phyloP scores from a whole-genome alignment of 1,140 invertebrate genomes.

The Orussus abietinus region DNA sequence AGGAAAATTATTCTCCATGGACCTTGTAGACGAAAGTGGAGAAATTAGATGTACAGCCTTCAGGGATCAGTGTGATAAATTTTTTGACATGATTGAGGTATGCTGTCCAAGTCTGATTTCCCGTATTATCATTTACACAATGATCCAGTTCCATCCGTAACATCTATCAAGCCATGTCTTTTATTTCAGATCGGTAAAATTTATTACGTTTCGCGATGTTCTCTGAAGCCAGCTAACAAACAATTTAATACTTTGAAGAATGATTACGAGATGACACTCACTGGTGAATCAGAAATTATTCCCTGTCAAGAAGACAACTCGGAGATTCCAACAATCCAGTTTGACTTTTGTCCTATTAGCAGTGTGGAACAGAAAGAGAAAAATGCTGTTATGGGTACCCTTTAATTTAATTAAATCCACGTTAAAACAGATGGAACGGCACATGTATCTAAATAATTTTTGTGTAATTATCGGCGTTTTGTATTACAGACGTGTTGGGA shows the following conservation, averaged over 20 bases:
- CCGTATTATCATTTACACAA: too few relatives aligned
- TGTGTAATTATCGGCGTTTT: too few relatives aligned
- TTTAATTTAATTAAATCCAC: too few relatives aligned
- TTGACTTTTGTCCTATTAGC: slow-evolving; percentile 76
- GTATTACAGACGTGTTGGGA: slow-evolving; percentile 82
- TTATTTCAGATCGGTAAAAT: slow-evolving; percentile 71
- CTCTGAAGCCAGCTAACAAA: slow-evolving; percentile 89
- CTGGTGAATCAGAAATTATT: slow-evolving; percentile 72
- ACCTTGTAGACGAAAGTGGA: slow-evolving; percentile 88
- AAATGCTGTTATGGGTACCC: slow-evolving; percentile 69
- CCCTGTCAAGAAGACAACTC: slow-evolving; percentile 61
- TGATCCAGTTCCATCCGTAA: too few relatives aligned
- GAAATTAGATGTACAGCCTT: slow-evolving; percentile 96
- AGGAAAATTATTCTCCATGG: slow-evolving; percentile 91
- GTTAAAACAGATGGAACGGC: too few relatives aligned
- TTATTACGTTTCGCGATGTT: slow-evolving; percentile 81
- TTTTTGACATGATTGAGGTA: slow-evolving; percentile 85
- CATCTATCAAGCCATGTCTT: too few relatives aligned
- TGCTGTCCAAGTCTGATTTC: too few relatives aligned
- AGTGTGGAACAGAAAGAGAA: slow-evolving; percentile 66
- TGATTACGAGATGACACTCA: slow-evolving; percentile 95
- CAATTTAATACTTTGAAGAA: slow-evolving; percentile 81
- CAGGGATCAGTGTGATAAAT: slow-evolving; percentile 85
- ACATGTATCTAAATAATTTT: too few relatives aligned
- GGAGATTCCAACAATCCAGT: slow-evolving; percentile 75